These are phyloP conservation scores for Tinamus guttatus DNA, from an alignment of 2,113 vertebrate species.

Conservation along the genomic window DNA sequence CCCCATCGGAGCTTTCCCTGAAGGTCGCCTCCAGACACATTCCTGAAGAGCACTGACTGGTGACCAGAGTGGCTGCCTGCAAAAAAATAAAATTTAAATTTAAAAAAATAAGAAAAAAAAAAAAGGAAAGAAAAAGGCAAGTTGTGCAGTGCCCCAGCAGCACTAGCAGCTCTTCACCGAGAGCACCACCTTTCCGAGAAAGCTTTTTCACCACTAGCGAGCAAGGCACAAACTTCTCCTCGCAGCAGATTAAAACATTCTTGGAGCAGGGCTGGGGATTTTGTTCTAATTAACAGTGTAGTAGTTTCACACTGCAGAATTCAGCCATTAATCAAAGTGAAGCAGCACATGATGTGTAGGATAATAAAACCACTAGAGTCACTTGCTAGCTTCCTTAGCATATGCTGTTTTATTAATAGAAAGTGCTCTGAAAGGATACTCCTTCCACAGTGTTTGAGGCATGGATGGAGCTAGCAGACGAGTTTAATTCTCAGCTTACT, in stretches of 20 bases:
- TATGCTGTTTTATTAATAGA: neutral
- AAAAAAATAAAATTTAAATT: too few relatives aligned
- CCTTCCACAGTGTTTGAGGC: neutral
- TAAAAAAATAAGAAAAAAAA: too few relatives aligned
- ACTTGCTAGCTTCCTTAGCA: neutral
- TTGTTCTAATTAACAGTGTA: neutral
- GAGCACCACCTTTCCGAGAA: neutral
- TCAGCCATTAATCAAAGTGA: neutral
- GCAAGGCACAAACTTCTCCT: neutral
- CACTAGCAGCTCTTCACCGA: neutral
- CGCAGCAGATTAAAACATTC: neutral
- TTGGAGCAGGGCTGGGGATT: neutral
- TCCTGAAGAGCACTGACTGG: slow-evolving; percentile 76
- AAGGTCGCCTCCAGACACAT: slow-evolving; percentile 66
- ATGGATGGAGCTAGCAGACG: neutral
- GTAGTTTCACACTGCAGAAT: neutral
- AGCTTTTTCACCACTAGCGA: neutral
- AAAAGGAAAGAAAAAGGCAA: neutral
- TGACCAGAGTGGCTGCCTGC: slow-evolving; percentile 46
- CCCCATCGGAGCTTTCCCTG: slow-evolving; percentile 63
- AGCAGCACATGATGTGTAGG: neutral
- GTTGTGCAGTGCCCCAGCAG: neutral
- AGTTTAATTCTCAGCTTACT: neutral
- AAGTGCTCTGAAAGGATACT: neutral
- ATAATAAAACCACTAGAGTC: neutral